Evolutionary conservation across 2,888 invertebrate genomes (phyloP), one percentile per base, ranked within the genome.

Genomic region (Arge pagana): DNA sequence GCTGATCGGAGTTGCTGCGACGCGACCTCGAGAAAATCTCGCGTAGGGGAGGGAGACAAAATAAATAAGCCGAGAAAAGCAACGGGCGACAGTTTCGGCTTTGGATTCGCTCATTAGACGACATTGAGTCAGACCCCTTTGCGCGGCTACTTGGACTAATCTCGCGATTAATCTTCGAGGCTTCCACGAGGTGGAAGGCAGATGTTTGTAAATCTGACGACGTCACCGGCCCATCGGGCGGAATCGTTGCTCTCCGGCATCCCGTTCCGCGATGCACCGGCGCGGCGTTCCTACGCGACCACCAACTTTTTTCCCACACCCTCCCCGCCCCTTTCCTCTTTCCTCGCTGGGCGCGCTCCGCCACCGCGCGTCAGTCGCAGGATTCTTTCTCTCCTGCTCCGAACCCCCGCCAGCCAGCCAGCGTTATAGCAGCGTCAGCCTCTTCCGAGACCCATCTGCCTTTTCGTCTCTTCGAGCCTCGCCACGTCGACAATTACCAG

Each of bases 161-260:
- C 72, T 71, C 55, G 68, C 70, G 66, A 72, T 72, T 71, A 70
- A 72, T 72, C 72, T 72, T 68, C 56, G 60, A 63, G 56, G 61
- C 63, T n/a, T n/a, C 61, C 63, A 64, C 15, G 23, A 45, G 65
- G 63, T 63, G 67, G 63, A 66, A 65, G 68, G 66, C 67, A 72
- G 70, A 69, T 72, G 71, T 67, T 57, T 61, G 43, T 48, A 41
- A 52, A 40, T 50, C 52, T 54, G 52, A 58, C 49, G 51, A 61
- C 60, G 61, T 60, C 61, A 59, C 55, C 54, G 41, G 28, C 54
- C 56, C 58, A n/a, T n/a, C n/a, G n/a, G n/a, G n/a, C 15, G 33
- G 24, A 35, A 45, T 45, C 45, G n/a, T 45, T 33, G 33, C 5
- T 33, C 33, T 23, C n/a, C 19, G 15, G 31, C 33, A 45, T 42